Base-by-base conservation (phyloP, 2,113 vertebrate genomes). In the Hemibagrus wyckioides region DNA sequence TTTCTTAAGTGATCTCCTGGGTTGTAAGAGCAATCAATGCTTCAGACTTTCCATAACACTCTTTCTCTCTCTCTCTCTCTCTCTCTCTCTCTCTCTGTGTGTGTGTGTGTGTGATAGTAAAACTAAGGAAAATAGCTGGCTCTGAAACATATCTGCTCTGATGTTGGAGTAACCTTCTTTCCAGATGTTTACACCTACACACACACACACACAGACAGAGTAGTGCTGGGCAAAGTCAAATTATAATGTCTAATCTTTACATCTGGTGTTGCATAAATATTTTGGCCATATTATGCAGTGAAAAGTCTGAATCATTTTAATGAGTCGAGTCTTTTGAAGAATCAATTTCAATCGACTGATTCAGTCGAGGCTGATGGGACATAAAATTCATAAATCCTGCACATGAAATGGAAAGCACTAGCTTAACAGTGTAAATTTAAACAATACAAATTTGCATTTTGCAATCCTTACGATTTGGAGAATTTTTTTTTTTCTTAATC, bases 111-210 rank as follows among this genome's bases (percentile, higher is more conserved):
- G 36, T 39, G 82, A 73, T 28, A 83, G 85, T 41, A 71, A 69
- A 59, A 81, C 48, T 33, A 21, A 57, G 21, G 71, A 83, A 79
- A 23, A 36, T 87, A 83, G 56, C 87, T 89, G 87, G 77, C 52
- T 69, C n/a, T n/a, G 82, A 88, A 88, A 83, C 71, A 69, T 76
- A 61, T 52, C 41, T 89, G 39, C 67, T 83, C 61, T 88, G 83
- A 69, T 80, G 87, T 67, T 17, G 23, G 65, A 48, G 48, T 85
- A 82, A 77, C 44, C 41, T 86, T 33, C 13, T 19, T 50, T 87
- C 88, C 85, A 89, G 82, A 89, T 89, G 85, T 84, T 86, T 33
- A 30, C 36, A 80, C 61, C 50, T n/a, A 84, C 88, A 61, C 73
- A 56, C 25, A 79, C 28, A 79, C 28, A 79, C 48, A 79, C 15